Evolutionary conservation across 2,113 vertebrate genomes (phyloP).

Genomic region (Lampris megalopsis): DNA sequence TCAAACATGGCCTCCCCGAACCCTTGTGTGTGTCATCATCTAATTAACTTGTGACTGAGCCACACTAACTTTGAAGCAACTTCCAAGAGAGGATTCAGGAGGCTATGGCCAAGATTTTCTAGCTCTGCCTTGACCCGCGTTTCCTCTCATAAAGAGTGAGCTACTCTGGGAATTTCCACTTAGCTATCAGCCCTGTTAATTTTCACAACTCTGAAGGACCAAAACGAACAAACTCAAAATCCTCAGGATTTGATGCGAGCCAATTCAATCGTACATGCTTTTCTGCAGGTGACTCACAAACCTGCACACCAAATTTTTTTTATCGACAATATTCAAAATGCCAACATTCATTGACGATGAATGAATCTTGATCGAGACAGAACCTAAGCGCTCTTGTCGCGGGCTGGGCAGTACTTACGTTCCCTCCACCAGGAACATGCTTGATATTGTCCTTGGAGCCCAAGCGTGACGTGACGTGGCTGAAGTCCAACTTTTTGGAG

Average conservation of each 20-base stretch:
- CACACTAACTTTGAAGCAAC: background rate
- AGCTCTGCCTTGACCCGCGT: no score
- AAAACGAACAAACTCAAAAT: no score
- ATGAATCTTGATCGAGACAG: background rate
- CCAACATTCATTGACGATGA: background rate
- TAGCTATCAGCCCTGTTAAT: no score
- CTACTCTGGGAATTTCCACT: no score
- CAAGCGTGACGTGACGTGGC: constrained; percentile 98
- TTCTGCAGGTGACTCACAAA: no score
- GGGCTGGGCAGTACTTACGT: constrained; percentile 90
- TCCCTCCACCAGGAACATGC: constrained; percentile 99
- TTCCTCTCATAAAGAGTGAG: no score
- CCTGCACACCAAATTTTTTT: no score
- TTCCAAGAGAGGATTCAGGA: background rate
- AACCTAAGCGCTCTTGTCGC: constrained; percentile 11
- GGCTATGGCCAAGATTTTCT: background rate
- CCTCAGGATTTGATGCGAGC: no score
- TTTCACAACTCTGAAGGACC: no score
- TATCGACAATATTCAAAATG: no score
- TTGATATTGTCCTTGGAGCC: constrained; percentile 99
- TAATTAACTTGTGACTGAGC: background rate
- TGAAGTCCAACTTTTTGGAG: constrained; percentile 99
- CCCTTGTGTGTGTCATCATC: background rate
- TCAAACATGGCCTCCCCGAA: background rate
- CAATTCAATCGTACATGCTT: no score